phyloP scores from a whole-genome alignment of 2,888 invertebrate genomes.

The Ectobius pallidus region DNA sequence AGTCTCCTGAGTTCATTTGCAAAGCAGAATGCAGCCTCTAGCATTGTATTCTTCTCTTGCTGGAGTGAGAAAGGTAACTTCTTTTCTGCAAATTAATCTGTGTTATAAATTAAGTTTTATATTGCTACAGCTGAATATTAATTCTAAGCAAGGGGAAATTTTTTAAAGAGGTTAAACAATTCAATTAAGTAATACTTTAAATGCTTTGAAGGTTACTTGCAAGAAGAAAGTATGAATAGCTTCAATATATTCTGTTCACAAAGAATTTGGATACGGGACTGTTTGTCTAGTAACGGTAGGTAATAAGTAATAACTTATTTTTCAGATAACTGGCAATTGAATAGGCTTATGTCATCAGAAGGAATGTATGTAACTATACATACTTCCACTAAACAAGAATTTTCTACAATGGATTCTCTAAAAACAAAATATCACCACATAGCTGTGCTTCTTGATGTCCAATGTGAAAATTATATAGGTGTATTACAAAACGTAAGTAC shows the following conservation, averaged over 20 bases:
- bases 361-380: neutral
- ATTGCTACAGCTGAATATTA: no score
- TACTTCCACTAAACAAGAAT: neutral
- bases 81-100: no score
- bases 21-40: neutral
- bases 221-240: no score
- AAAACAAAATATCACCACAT: neutral
- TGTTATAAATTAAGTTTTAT: no score
- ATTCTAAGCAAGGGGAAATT: no score
- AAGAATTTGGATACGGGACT: no score
- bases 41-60: neutral
- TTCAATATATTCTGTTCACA: no score
- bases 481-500: neutral
- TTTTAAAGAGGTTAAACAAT: no score
- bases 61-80: neutral
- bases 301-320: no score
- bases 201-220: no score
- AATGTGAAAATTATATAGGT: neutral
- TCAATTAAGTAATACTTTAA: no score
- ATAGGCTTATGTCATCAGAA: neutral
- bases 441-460: neutral
- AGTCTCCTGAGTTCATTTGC: neutral
- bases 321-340: neutral
- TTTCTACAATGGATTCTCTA: neutral
- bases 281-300: no score